These are phyloP conservation scores for Nothura maculosa DNA, from an alignment of 2,797 vertebrate species.

Conservation along the genomic window DNA sequence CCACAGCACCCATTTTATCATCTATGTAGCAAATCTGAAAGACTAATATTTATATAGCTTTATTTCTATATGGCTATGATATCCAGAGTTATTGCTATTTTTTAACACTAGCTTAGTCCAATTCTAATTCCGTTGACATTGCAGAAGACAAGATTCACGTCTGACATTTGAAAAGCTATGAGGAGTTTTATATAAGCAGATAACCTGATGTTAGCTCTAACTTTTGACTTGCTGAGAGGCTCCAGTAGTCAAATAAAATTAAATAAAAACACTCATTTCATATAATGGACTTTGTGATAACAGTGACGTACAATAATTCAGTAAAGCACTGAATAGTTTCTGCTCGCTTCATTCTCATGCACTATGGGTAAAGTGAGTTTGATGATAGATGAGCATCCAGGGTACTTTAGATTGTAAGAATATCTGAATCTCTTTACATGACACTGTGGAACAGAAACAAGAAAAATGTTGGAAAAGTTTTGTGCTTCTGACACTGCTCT, in stretches of 20 bases:
- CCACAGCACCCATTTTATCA: background rate
- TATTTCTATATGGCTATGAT: background rate
- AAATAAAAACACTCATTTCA: background rate
- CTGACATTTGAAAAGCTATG: background rate
- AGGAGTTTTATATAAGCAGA: background rate
- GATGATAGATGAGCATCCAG: background rate
- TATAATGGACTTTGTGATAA: background rate
- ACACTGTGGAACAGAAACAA: background rate
- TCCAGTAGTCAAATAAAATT: background rate
- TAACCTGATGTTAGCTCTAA: background rate
- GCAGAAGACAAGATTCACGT: background rate
- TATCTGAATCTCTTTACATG: background rate
- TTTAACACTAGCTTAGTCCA: background rate
- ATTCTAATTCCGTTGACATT: background rate
- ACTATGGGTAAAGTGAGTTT: background rate
- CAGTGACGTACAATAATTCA: background rate
- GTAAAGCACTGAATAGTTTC: background rate
- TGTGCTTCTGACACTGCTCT: background rate
- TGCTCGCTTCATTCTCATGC: background rate
- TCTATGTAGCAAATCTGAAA: background rate
- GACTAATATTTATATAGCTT: background rate
- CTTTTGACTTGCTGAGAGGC: background rate
- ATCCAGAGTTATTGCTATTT: background rate
- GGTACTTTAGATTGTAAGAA: background rate
- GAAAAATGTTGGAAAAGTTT: background rate